A percentile compares a stretch with the other conserved stretches of the same genome.
Conservation (phyloP, 2,888 invertebrate species). For the Apamea epomidion region DNA sequence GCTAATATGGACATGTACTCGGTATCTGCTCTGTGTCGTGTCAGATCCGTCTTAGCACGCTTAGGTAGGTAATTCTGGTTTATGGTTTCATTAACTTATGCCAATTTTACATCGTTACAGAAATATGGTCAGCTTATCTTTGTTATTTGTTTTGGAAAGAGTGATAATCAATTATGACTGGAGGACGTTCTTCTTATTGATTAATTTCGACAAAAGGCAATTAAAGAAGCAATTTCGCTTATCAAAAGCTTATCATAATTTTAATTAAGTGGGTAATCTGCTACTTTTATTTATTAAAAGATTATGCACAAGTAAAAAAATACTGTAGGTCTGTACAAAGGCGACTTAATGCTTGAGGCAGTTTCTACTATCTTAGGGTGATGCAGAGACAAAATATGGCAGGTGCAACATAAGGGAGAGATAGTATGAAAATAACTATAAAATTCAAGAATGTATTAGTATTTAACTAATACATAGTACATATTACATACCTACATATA, state of each 20-base stretch:
- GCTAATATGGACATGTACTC: slow-evolving; percentile 33
- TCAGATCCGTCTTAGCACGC: slow-evolving; percentile 22
- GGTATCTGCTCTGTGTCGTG: neutral
- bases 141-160: neutral
- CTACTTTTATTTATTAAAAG: neutral
- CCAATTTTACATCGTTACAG: neutral
- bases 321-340: neutral
- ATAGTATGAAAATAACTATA: neutral
- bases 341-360: neutral
- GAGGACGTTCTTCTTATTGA: neutral
- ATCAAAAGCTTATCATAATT: neutral
- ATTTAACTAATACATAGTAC: neutral
- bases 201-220: slow-evolving; percentile 19
- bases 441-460: neutral
- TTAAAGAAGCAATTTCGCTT: neutral
- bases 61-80: slow-evolving; percentile 1
- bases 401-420: neutral
- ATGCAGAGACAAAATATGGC: neutral
- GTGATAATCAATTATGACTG: slow-evolving; percentile 23
- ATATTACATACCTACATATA: neutral
- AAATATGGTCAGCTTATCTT: neutral
- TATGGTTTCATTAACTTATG: too few species aligned
- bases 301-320: neutral
- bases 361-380: neutral
- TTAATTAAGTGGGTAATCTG: neutral